Conservation (phyloP, 2,797 vertebrate species). For the Dermochelys coriacea region DNA sequence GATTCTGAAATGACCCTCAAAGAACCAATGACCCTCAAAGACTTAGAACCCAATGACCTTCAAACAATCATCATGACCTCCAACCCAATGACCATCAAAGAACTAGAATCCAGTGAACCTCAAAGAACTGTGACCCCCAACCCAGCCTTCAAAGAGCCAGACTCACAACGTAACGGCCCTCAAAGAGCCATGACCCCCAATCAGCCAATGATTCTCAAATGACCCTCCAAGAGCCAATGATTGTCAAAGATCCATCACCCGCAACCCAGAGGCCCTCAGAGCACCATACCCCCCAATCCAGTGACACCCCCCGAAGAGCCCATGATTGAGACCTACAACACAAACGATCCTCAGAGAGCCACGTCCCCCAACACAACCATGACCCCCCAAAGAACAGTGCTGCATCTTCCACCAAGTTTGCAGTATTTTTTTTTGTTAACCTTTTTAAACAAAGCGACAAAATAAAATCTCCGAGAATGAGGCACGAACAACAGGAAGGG, state of each 20-base stretch:
- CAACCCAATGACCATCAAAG: not conserved
- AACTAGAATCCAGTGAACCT: not conserved
- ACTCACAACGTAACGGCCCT: too few species aligned
- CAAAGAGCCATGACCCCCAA: not conserved
- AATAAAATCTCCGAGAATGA: not conserved
- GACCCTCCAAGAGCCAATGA: too few species aligned
- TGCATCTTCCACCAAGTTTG: not conserved
- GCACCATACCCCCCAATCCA: not conserved
- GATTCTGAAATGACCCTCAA: too few species aligned
- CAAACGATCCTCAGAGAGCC: not conserved
- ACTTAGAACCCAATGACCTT: not conserved
- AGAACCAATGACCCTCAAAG: not conserved
- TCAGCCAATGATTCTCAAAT: too few species aligned
- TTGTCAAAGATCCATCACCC: too few species aligned
- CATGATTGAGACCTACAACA: too few species aligned
- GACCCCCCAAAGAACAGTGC: not conserved
- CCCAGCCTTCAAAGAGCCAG: too few species aligned
- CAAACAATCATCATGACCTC: too few species aligned
- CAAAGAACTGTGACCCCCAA: not conserved
- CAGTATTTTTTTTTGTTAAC: slow-evolving; percentile 15
- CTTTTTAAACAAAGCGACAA: slow-evolving; percentile 38
- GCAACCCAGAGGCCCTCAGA: not conserved
- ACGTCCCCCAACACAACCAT: not conserved
- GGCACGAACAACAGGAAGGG: not conserved
- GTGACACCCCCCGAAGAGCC: too few species aligned